phyloP scores from a whole-genome alignment of 2,113 vertebrate genomes.

The Ardeotis arabs region DNA sequence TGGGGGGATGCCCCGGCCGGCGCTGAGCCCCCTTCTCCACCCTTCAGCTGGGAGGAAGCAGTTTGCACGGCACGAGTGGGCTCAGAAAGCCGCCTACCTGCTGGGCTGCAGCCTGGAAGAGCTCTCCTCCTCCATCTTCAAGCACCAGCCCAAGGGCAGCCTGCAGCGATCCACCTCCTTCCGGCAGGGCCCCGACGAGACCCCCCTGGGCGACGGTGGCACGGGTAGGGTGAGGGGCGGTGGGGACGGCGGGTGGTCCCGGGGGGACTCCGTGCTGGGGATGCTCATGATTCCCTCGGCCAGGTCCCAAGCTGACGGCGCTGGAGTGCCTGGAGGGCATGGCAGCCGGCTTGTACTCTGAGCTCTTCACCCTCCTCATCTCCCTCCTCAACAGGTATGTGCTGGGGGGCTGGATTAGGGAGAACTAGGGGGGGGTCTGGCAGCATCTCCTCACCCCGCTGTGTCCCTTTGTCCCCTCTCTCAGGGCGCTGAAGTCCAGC shows the following conservation, averaged over 20 bases:
- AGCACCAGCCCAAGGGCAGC: conserved; percentile 88
- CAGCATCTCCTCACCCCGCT: fast-evolving
- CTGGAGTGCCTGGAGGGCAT: conserved; percentile 96
- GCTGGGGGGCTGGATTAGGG: fast-evolving
- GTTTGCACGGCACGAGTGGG: conserved; percentile 97
- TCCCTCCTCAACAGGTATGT: conserved; percentile 91
- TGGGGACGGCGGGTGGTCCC: fast-evolving
- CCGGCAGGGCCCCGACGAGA: conserved; percentile 85
- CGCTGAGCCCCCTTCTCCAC: background rate
- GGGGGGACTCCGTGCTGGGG: fast-evolving
- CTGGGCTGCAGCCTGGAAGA: conserved; percentile 91
- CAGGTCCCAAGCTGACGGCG: conserved; percentile 89
- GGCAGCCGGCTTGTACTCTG: conserved; percentile 90
- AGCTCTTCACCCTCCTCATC: conserved; percentile 93
- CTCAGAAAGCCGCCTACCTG: conserved; percentile 96
- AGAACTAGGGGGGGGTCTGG: fast-evolving
- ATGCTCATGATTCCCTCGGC: background rate
- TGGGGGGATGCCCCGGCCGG: background rate
- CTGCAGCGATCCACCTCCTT: conserved; percentile 92
- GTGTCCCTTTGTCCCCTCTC: background rate
- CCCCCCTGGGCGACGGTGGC: conserved; percentile 37
- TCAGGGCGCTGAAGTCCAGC: conserved; percentile 93
- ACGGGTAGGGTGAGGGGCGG: background rate
- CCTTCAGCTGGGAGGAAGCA: conserved; percentile 73
- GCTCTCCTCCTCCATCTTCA: conserved; percentile 94